phyloP scores from a whole-genome alignment of 2,888 invertebrate genomes.

The Brenthis daphne region DNA sequence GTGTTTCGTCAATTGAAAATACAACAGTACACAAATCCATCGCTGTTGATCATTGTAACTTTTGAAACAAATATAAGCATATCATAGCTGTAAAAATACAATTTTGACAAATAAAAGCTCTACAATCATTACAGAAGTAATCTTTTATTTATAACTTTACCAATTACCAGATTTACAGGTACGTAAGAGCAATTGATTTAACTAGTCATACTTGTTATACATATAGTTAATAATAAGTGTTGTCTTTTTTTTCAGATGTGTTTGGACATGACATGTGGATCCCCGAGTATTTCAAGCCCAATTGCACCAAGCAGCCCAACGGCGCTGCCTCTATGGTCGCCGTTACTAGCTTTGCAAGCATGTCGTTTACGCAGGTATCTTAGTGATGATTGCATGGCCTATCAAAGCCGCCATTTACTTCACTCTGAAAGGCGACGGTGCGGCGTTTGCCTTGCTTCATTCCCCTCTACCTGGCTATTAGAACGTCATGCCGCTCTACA shows the following conservation, averaged over 20 bases:
- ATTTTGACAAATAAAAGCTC: slow-evolving; percentile 92
- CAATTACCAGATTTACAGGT: slow-evolving; percentile 41
- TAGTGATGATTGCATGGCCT: slow-evolving; percentile 78
- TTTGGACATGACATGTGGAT: slow-evolving; percentile 69
- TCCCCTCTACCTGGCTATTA: slow-evolving; percentile 93
- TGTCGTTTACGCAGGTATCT: slow-evolving; percentile 75
- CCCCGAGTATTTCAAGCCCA: slow-evolving; percentile 60
- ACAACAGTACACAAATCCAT: slow-evolving; percentile 72
- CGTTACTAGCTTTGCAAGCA: slow-evolving; percentile 74
- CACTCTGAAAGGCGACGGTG: slow-evolving; percentile 84
- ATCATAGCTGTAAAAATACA: slow-evolving; percentile 95
- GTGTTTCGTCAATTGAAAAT: slow-evolving; percentile 75
- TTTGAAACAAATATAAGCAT: slow-evolving; percentile 92
- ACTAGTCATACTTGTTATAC: neutral
- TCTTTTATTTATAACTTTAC: slow-evolving; percentile 54
- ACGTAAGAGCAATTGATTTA: slow-evolving; percentile 39
- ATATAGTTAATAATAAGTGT: neutral
- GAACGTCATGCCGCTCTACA: slow-evolving; percentile 93
- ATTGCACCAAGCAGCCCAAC: slow-evolving; percentile 65
- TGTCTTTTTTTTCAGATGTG: slow-evolving; percentile 66
- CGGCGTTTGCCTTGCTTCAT: slow-evolving; percentile 92
- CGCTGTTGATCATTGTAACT: slow-evolving; percentile 83
- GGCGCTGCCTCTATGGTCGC: slow-evolving; percentile 72
- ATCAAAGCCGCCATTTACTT: slow-evolving; percentile 64
- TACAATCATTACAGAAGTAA: slow-evolving; percentile 79